phyloP scores from a whole-genome alignment of 2,888 invertebrate species.

The Noctua janthe region DNA sequence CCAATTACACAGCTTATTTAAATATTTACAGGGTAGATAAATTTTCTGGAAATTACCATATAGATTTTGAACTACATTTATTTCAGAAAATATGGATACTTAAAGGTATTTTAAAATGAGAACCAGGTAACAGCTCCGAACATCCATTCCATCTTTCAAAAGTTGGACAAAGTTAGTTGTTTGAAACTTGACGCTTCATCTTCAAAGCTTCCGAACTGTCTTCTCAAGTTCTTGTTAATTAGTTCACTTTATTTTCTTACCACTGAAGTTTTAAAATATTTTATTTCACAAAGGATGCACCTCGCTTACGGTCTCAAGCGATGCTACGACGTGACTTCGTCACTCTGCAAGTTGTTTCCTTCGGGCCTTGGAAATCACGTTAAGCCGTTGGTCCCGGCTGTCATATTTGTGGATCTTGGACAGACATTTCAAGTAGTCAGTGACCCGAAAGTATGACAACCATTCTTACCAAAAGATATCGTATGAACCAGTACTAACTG shows the following conservation, averaged over 20 bases:
- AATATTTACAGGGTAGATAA: not conserved
- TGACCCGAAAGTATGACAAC: too few species aligned
- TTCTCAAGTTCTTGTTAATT: constrained; percentile 17
- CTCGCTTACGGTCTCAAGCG: not conserved
- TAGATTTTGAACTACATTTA: too few species aligned
- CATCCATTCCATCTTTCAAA: constrained; percentile 21
- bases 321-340: not conserved
- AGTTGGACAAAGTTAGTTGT: constrained; percentile 21
- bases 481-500: too few species aligned
- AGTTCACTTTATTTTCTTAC: constrained; percentile 13
- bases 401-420: too few species aligned
- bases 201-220: constrained; percentile 23
- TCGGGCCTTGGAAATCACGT: too few species aligned
- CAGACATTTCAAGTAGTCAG: too few species aligned
- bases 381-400: too few species aligned
- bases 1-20: too few species aligned
- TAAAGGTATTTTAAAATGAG: not conserved
- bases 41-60: too few species aligned
- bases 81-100: not conserved
- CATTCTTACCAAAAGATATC: too few species aligned
- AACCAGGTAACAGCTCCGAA: constrained; percentile 4
- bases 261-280: not conserved
- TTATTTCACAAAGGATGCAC: not conserved
- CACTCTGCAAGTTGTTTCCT: not conserved
- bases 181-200: constrained; percentile 20